Evolutionary conservation across 2,113 vertebrate genomes (phyloP).

Genomic region (Ctenodactylus gundi): DNA sequence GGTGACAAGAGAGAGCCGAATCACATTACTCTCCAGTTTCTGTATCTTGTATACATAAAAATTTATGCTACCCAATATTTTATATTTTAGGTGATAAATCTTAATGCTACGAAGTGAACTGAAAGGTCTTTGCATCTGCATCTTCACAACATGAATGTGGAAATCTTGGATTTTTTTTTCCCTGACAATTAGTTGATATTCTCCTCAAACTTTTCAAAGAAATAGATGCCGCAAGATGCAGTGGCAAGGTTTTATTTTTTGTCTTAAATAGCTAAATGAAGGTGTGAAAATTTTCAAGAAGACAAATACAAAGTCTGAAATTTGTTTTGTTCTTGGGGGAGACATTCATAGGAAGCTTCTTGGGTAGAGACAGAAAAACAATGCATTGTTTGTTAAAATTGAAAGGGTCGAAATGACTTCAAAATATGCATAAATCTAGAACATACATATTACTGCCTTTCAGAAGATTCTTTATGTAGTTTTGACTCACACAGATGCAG

Average conservation of each 20-base stretch:
- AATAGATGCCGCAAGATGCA: background rate
- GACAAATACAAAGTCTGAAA: conserved; percentile 21
- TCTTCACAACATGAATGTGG: conserved; percentile 5
- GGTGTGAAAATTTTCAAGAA: conserved; percentile 8
- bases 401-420: background rate
- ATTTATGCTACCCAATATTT: conserved; percentile 18
- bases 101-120: background rate
- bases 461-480: background rate
- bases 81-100: background rate
- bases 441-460: conserved; percentile 30
- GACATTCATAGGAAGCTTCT: background rate
- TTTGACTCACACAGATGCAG: background rate
- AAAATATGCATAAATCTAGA: background rate
- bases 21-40: background rate
- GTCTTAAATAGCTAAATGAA: conserved; percentile 28
- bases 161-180: conserved; percentile 22
- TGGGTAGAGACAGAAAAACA: background rate
- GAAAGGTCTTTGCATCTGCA: background rate
- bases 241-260: background rate
- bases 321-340: conserved; percentile 23
- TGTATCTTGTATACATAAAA: background rate
- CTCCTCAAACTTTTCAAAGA: background rate
- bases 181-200: conserved; percentile 19
- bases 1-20: background rate
- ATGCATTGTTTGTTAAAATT: conserved; percentile 2